Percentiles rank a stretch among this genome's conserved stretches.
phyloP scores from a whole-genome alignment of 2,113 vertebrate species.

The Corythornis vintsioides region DNA sequence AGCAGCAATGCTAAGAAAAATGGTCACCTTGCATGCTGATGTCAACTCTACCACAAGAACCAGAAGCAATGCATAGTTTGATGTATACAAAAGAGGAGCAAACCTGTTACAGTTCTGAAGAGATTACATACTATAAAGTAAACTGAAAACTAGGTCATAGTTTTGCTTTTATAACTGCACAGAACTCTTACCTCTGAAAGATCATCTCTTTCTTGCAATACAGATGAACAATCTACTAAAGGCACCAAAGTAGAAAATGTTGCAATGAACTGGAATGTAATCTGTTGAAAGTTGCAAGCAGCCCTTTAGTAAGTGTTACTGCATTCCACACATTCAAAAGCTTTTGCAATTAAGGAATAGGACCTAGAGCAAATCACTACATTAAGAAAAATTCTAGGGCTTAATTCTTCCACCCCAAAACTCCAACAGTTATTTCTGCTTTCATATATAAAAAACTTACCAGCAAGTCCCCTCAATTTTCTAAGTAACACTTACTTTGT shows the following conservation, averaged over 20 bases:
- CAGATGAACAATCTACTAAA: constrained; percentile 98
- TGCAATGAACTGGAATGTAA: constrained; percentile 99
- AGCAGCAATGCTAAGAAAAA: neutral
- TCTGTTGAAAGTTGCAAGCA: constrained; percentile 77
- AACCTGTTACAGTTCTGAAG: neutral
- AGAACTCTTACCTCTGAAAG: constrained; percentile 88
- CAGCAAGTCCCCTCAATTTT: neutral
- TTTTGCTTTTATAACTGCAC: neutral
- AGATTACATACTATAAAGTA: neutral
- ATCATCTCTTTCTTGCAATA: constrained; percentile 90
- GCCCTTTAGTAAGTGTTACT: neutral
- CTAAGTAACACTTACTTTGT: neutral
- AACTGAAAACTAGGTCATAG: neutral
- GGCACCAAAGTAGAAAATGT: constrained; percentile 99
- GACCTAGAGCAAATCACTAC: neutral
- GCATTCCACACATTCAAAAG: neutral
- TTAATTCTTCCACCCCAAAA: neutral
- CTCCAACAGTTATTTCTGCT: neutral
- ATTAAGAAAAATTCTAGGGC: neutral
- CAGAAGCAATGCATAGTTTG: neutral
- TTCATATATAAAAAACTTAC: neutral
- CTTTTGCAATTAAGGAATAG: neutral
- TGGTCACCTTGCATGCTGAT: neutral
- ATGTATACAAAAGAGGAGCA: neutral
- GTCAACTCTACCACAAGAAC: neutral